Evolutionary conservation across 2,888 invertebrate genomes (phyloP), one percentile per base, ranked within the genome.

Genomic region (Agrilus biguttatus): DNA sequence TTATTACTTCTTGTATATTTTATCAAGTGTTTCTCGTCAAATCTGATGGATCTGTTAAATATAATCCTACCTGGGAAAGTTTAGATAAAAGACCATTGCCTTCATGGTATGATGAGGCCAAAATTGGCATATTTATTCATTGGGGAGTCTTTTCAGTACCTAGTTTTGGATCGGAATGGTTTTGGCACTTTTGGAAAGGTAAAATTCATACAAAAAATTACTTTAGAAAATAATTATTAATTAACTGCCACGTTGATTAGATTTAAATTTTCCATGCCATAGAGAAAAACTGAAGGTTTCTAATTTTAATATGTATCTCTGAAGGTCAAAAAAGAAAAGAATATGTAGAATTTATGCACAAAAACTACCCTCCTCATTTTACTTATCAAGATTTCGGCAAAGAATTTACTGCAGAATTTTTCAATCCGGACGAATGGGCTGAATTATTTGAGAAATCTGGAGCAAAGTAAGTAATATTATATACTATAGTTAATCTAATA

Each of bases 61-160:
- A 80, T 59, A 62, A 71, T 40, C 83, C 92, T 0, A 79, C 71
- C 14, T 95, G 93, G 93, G 68, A 73, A 0, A 89, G 90, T 60
- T 68, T 95, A 53, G 93, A 95, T 57, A 70, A 71, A 12, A 71
- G 93, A 41, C 86, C 85, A 0, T 59, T 93, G 43, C 93, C 93
- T 0, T 48, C 60, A 3, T 95, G 93, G 93, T 95, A 85, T 60
- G 92, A 93, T 59, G 73, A 83, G 42, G 85, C 83, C 0, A 95
- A 95, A 69, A 68, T 90, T 49, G 93, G 93, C 3, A 90, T 95
- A 53, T 93, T 95, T 58, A 68, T 95, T 35, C 93, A 93, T 58
- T 93, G 91, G 89, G 93, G 93, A 1, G 86, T 93, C 0, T 95
- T 82, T 59, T 80, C 88, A 0, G 93, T 93, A 10, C 93, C 91